Evolutionary conservation across 1,140 invertebrate species (phyloP).

Genomic region (Hormaphis cornu): DNA sequence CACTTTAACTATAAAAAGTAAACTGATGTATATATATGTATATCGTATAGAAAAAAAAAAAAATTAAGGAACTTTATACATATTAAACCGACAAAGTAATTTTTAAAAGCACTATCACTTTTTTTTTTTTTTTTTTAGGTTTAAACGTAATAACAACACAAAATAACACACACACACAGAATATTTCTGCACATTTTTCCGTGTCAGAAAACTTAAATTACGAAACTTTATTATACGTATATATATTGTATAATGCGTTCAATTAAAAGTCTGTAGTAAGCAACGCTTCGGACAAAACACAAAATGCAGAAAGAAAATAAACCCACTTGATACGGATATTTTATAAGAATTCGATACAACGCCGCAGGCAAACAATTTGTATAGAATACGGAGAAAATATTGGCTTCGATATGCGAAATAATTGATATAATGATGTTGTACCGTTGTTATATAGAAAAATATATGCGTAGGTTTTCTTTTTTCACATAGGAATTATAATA

Average conservation of each 20-base stretch:
- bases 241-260: conserved; percentile 20
- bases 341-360: conserved; percentile 1
- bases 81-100: not conserved
- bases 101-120: conserved; percentile 12
- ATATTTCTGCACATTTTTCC: not conserved
- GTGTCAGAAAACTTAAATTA: conserved; percentile 19
- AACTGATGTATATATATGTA: not conserved
- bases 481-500: too few species aligned
- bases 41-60: too few species aligned
- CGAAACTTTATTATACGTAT: conserved; percentile 28
- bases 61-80: too few species aligned
- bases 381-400: too few species aligned
- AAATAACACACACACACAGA: not conserved
- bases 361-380: not conserved
- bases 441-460: too few species aligned
- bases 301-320: not conserved
- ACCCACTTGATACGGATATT: not conserved
- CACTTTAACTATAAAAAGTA: not conserved
- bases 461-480: too few species aligned
- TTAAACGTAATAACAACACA: not conserved
- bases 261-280: conserved; percentile 23
- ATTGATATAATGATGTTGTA: too few species aligned
- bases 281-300: not conserved
- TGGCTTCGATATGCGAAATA: too few species aligned
- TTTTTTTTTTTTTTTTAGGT: not conserved